Conservation (phyloP, 1,140 invertebrate genomes). For the Drosophila neocordata region DNA sequence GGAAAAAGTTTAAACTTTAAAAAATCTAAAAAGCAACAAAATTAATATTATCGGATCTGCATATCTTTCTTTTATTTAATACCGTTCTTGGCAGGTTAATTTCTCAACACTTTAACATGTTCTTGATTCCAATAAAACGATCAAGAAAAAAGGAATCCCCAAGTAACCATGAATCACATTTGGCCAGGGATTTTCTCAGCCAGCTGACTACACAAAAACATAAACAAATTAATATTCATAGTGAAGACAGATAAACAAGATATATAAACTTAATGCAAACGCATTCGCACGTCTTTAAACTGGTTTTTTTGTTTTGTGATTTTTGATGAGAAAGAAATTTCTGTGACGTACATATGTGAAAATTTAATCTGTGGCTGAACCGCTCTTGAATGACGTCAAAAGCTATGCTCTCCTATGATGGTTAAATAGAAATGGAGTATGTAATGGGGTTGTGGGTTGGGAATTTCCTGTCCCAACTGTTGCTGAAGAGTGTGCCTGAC, state of each 20-base stretch:
- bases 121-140: constrained; percentile 13
- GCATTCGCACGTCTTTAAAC: constrained; percentile 34
- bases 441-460: background rate
- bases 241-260: constrained; percentile 25
- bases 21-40: too few species aligned
- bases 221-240: constrained; percentile 39
- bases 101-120: background rate
- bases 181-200: constrained; percentile 32
- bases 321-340: constrained; percentile 1
- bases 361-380: constrained; percentile 5
- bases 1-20: too few species aligned
- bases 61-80: background rate
- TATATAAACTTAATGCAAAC: constrained; percentile 5
- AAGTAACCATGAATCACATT: constrained; percentile 25
- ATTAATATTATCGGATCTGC: too few species aligned
- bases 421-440: constrained; percentile 13
- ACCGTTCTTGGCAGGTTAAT: background rate
- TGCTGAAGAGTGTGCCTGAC: constrained; percentile 70
- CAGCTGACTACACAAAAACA: constrained; percentile 17
- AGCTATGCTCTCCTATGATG: constrained; percentile 28
- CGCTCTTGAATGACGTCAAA: constrained; percentile 65
- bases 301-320: constrained; percentile 22
- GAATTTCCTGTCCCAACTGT: constrained; percentile 59
- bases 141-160: constrained; percentile 36
- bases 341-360: constrained; percentile 20